phyloP scores from a whole-genome alignment of 1,140 invertebrate species.

The Hesperophylax magnus region DNA sequence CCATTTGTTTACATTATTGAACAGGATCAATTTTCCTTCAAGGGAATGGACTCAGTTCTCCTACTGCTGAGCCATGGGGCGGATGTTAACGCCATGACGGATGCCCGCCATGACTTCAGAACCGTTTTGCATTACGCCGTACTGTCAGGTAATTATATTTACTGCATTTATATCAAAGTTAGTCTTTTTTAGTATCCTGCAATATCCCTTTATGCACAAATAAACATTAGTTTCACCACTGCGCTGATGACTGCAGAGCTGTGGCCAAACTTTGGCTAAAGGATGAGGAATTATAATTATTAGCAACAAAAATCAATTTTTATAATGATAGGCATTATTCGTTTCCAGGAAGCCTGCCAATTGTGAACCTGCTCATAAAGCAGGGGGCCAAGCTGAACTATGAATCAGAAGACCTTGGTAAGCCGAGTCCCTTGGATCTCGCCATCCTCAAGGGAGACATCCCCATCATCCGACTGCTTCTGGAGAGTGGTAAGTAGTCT shows the following conservation, averaged over 20 bases:
- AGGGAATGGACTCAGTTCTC: conserved; percentile 84
- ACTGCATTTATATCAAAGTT: background rate
- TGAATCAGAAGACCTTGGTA: conserved; percentile 77
- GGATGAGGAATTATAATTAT: background rate
- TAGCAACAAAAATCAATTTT: too few species aligned
- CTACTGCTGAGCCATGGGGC: conserved; percentile 85
- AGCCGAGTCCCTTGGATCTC: conserved; percentile 87
- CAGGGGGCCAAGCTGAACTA: conserved; percentile 84
- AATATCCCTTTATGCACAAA: too few species aligned
- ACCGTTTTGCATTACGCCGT: conserved; percentile 92
- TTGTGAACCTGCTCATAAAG: conserved; percentile 86
- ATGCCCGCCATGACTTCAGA: conserved; percentile 84
- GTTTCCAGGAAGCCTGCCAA: conserved; percentile 75
- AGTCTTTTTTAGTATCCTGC: too few species aligned
- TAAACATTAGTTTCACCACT: too few species aligned
- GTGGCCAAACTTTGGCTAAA: too few species aligned
- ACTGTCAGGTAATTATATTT: conserved; percentile 72
- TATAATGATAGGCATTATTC: background rate
- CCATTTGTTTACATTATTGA: too few species aligned
- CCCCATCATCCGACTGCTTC: conserved; percentile 78
- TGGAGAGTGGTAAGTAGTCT: conserved; percentile 75
- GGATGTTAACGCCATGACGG: conserved; percentile 86
- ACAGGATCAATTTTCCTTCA: conserved; percentile 49
- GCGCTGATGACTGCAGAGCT: too few species aligned
- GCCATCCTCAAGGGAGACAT: conserved; percentile 88